Evolutionary conservation across 2,888 invertebrate species (phyloP).

Genomic region (Caenorhabditis sp.): DNA sequence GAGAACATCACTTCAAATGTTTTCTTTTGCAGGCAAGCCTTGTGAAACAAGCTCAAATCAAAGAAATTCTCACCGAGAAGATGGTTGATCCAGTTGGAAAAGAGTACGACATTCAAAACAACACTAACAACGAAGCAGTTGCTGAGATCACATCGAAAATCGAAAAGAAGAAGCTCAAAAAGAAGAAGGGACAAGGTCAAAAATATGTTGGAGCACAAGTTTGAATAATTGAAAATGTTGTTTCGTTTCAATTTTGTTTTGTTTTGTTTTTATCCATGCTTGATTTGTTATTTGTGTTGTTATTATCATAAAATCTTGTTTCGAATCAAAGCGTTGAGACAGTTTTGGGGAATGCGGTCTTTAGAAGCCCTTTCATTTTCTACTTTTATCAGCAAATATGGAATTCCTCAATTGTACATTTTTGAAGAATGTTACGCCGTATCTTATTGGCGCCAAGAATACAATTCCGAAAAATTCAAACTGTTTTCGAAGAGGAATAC

Average conservation of each 20-base stretch:
- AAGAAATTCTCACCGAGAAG: slow-evolving; percentile 41
- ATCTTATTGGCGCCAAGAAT: not conserved
- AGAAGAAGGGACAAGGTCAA: slow-evolving; percentile 22
- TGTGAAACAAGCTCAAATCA: slow-evolving; percentile 29
- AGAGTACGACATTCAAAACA: slow-evolving; percentile 44
- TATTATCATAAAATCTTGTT: slow-evolving; percentile 7
- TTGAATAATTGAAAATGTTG: not conserved
- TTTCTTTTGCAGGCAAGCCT: not conserved
- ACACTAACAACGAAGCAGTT: slow-evolving; percentile 18
- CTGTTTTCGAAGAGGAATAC: slow-evolving; percentile 28
- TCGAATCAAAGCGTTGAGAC: not conserved
- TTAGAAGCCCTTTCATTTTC: not conserved
- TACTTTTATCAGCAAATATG: not conserved
- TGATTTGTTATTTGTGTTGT: slow-evolving; percentile 11
- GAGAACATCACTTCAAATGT: too few species aligned
- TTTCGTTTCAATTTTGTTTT: slow-evolving; percentile 8
- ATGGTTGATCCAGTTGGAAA: slow-evolving; percentile 63
- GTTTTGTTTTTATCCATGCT: slow-evolving; percentile 10
- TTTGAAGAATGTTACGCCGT: not conserved
- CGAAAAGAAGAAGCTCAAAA: slow-evolving; percentile 42
- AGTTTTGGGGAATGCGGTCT: too few species aligned
- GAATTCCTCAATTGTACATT: not conserved
- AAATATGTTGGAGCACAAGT: slow-evolving; percentile 19
- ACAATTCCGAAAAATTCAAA: not conserved
- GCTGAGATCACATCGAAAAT: slow-evolving; percentile 39